Percentiles rank a stretch among this genome's conserved stretches.
Evolutionary conservation across 2,888 invertebrate genomes (phyloP).

Genomic region (Eucriotettix oculatus): DNA sequence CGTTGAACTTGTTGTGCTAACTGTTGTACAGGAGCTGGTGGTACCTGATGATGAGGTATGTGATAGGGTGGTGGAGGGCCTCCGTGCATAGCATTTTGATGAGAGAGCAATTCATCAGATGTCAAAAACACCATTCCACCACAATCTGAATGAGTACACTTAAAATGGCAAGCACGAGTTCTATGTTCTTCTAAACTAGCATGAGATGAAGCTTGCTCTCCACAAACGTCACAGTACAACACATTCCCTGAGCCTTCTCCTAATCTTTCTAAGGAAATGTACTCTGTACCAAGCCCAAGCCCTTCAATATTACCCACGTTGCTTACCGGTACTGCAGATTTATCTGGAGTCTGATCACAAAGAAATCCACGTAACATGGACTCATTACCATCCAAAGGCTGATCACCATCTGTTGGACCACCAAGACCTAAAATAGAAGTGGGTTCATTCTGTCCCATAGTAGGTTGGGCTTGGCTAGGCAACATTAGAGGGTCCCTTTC

Average conservation of each 20-base stretch:
- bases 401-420: background rate
- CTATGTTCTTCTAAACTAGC: constrained; percentile 19
- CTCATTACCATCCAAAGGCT: background rate
- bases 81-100: constrained; percentile 14
- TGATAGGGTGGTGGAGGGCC: constrained; percentile 2
- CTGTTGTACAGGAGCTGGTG: constrained; percentile 27
- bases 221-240: constrained; percentile 41
- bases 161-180: constrained; percentile 35
- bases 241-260: constrained; percentile 30
- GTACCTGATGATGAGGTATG: background rate
- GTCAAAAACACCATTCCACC: constrained; percentile 19
- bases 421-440: background rate
- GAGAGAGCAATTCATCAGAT: constrained; percentile 13
- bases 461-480: constrained; percentile 20
- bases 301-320: background rate
- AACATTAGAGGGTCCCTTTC: constrained; percentile 24
- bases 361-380: constrained; percentile 9
- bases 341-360: background rate
- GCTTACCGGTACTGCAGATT: background rate
- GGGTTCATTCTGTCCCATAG: background rate
- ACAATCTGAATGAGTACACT: constrained; percentile 26
- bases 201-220: constrained; percentile 23
- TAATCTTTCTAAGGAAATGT: constrained; percentile 43
- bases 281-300: constrained; percentile 27
- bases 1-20: constrained; percentile 25